Conservation (phyloP, 2,888 invertebrate species). For the Nephrocerus scutellatus region DNA sequence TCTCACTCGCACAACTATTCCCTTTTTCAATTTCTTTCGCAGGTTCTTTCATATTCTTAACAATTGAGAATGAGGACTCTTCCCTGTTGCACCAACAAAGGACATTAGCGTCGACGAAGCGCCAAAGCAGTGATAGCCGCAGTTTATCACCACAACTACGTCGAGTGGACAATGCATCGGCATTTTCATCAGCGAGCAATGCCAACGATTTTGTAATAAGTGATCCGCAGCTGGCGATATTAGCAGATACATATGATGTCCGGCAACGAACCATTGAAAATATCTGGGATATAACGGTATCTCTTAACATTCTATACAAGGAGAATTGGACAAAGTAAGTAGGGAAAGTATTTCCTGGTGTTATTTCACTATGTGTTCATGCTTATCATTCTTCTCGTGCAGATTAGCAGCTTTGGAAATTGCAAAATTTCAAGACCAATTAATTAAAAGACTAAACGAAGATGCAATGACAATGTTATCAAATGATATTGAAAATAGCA, state of each 20-base stretch:
- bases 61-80: conserved; percentile 59
- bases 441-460: conserved; percentile 70
- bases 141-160: conserved; percentile 31
- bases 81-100: conserved; percentile 49
- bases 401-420: conserved; percentile 49
- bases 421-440: conserved; percentile 72
- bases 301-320: conserved; percentile 78
- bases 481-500: conserved; percentile 48
- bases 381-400: conserved; percentile 9
- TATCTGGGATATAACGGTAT: conserved; percentile 86
- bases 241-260: conserved; percentile 51
- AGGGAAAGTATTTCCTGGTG: conserved; percentile 7
- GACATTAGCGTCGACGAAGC: conserved; percentile 53
- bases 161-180: conserved; percentile 25
- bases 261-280: conserved; percentile 70
- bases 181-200: conserved; percentile 16
- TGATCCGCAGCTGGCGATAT: conserved; percentile 39
- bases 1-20: no score
- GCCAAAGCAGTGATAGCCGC: conserved; percentile 34
- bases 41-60: conserved; percentile 76
- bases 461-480: conserved; percentile 64
- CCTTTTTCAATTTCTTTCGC: conserved; percentile 44
- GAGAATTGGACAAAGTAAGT: conserved; percentile 85
- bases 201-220: conserved; percentile 38
- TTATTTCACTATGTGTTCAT: background rate